Conservation (phyloP, 2,113 vertebrate species). For the Dipodomys merriami region DNA sequence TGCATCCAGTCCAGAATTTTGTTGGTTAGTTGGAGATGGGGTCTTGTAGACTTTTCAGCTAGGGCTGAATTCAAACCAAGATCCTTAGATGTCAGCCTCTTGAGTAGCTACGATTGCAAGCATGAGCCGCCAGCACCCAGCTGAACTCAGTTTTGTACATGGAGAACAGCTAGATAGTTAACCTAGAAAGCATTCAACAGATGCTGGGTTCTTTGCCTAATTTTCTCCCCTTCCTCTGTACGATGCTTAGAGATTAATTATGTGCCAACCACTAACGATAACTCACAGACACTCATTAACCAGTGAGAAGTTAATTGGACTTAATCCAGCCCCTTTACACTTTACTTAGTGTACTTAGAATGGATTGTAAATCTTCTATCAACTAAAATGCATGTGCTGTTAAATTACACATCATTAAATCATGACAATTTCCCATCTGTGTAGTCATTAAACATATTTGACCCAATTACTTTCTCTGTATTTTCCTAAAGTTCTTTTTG, state of each 20-base stretch:
- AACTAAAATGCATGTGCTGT: neutral
- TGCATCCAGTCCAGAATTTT: no score
- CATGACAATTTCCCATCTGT: neutral
- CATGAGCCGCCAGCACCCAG: no score
- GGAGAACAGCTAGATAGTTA: neutral
- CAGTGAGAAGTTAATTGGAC: neutral
- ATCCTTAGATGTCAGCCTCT: no score
- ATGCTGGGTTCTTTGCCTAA: neutral
- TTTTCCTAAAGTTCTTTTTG: neutral
- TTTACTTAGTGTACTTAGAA: neutral
- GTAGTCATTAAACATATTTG: conserved; percentile 17
- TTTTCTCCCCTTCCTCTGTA: neutral
- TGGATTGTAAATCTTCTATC: conserved; percentile 8
- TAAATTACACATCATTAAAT: conserved; percentile 32
- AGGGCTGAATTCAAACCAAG: no score
- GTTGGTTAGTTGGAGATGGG: no score
- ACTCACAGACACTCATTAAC: neutral
- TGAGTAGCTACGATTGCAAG: no score
- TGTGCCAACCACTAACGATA: neutral
- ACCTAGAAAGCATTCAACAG: neutral
- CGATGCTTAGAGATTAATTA: neutral
- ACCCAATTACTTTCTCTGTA: neutral
- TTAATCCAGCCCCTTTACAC: neutral
- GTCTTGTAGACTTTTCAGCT: no score
- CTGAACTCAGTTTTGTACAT: neutral